Evolutionary conservation across 92 coral and sea anemone genomes (phyloP), one percentile per base, ranked within the genome.

Genomic region (Micromussa lordhowensis): DNA sequence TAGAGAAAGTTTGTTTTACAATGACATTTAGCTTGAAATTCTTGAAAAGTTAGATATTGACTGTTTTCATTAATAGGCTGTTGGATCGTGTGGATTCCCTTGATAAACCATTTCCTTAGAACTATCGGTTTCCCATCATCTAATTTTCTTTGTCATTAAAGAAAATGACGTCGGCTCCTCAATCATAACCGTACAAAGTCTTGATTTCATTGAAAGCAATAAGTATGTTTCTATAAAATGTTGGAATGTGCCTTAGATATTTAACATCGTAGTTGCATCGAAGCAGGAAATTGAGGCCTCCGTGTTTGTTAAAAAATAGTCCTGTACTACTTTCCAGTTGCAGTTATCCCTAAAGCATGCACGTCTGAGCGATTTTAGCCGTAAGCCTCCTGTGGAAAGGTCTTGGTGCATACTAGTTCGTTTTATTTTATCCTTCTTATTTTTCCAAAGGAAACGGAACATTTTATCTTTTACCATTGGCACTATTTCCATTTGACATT

Each of bases 391-490:
- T 13, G 13, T 55, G 38, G 38, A 55, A 55, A 16, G 18, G 61
- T 55, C 21, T 15, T 55, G 61, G 18, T 55, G 15, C 13, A 55
- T 0, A 55, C 61, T 55, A 13, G 61, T 16, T 14, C 61, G 77
- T 13, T 72, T 72, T 72, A 72, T 72, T 72, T 72, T 72, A 18
- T 72, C 77, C 19, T 72, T 72, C 14, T 36, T 36, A 36, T 73
- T 73, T 73, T 34, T 73, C 51, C 77, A 73, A 73, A 73, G 77
- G 22, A 32, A 73, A 31, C 28, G 49, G 15, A 73, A 73, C 77
- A 36, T 36, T 36, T 36, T 36, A 36, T 36, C 38, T 5, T 30
- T 71, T n/a, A 71, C 76, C 32, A n/a, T 29, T 71, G 48, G 19
- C 12, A 71, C 76, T n/a, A 71, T n/a, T 7, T 71, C 76, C 19